These are phyloP conservation scores for Empidonax traillii DNA, from an alignment of 2,113 vertebrate genomes.

Conservation along the genomic window DNA sequence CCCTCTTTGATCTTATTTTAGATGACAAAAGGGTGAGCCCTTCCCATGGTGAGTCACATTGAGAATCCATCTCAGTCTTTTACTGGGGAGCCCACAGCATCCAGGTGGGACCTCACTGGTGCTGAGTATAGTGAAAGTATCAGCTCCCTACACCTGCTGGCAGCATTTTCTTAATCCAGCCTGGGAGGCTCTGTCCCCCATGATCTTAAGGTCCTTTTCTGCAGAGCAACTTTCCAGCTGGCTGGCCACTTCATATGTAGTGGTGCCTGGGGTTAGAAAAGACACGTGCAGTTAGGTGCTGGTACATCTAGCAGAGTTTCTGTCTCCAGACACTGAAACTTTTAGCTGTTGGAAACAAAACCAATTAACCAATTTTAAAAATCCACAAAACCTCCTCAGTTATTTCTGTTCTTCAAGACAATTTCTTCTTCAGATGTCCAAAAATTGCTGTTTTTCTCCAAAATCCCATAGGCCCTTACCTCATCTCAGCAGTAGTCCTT, in stretches of 20 bases:
- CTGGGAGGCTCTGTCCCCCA: background rate
- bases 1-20: background rate
- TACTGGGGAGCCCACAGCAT: background rate
- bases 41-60: background rate
- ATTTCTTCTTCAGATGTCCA: background rate
- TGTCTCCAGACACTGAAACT: background rate
- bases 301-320: background rate
- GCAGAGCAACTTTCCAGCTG: background rate
- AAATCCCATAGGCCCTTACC: background rate
- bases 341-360: background rate
- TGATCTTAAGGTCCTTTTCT: background rate
- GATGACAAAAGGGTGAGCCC: background rate
- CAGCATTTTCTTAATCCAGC: background rate
- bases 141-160: background rate
- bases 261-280: background rate
- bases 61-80: background rate
- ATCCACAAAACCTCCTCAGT: background rate
- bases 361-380: background rate
- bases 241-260: background rate
- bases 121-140: background rate
- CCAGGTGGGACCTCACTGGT: background rate
- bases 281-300: background rate
- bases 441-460: background rate
- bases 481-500: background rate
- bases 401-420: background rate